Evolutionary conservation across 2,113 vertebrate species (phyloP).

Genomic region (Notarius lentiginosus): DNA sequence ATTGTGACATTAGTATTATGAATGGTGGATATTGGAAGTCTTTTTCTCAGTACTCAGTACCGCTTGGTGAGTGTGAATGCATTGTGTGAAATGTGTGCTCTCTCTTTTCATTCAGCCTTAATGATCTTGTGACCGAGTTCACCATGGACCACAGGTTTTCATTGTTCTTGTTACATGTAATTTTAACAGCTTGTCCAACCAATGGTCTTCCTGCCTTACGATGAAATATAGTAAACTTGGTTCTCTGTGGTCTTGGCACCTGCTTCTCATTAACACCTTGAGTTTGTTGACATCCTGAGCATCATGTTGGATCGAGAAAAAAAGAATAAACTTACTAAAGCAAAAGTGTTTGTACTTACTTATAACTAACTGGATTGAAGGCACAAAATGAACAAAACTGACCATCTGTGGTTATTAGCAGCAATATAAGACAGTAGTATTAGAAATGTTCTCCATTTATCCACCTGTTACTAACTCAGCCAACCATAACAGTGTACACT

Average conservation of each 20-base stretch:
- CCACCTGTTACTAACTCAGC: not conserved
- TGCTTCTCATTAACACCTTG: not conserved
- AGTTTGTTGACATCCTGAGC: not conserved
- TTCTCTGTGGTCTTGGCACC: not conserved
- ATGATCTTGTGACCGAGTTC: conserved; percentile 11
- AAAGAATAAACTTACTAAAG: not conserved
- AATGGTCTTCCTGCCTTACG: not conserved
- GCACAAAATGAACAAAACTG: not conserved
- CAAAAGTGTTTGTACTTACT: not conserved
- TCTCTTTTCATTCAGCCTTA: conserved; percentile 8
- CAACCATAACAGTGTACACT: not conserved
- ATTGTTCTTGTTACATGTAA: not conserved
- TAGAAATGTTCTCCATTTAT: not conserved
- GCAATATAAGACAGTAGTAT: not conserved
- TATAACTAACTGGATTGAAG: not conserved
- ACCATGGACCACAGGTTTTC: not conserved
- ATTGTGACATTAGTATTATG: not conserved
- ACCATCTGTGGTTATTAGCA: not conserved
- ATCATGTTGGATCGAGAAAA: not conserved
- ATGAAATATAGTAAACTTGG: not conserved
- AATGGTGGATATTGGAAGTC: not conserved
- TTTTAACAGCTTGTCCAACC: conserved; percentile 18
- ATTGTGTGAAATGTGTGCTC: not conserved
- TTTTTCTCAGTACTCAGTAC: not conserved
- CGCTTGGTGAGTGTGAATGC: not conserved